Percentiles rank a stretch among this genome's conserved stretches.
Evolutionary conservation across 2,113 vertebrate species (phyloP).

Genomic region (Actenoides hombroni): DNA sequence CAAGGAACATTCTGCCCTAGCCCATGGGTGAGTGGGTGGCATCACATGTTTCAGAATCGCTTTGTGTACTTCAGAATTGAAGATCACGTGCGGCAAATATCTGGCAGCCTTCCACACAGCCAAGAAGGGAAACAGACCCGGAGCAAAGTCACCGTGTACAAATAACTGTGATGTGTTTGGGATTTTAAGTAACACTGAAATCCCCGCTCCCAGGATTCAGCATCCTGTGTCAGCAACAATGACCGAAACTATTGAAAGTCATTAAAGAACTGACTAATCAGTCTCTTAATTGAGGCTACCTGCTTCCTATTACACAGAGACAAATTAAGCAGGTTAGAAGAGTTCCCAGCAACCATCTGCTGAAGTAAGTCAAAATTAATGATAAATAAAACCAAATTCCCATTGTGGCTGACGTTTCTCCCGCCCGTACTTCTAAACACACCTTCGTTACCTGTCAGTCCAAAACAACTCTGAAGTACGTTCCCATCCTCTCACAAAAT

Average conservation of each 20-base stretch:
- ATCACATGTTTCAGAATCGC: rapidly evolving
- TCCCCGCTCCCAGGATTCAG: conserved; percentile 2
- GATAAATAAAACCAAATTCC: conserved; percentile 65
- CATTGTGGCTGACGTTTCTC: conserved; percentile 46
- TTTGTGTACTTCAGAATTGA: background rate
- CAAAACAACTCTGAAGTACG: background rate
- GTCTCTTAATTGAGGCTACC: conserved; percentile 72
- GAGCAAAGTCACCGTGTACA: background rate
- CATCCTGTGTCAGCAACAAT: conserved; percentile 53
- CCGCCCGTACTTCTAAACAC: conserved; percentile 31
- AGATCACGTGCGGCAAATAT: background rate
- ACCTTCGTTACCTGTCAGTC: conserved; percentile 1
- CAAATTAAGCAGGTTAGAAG: conserved; percentile 72
- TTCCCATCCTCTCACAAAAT: background rate
- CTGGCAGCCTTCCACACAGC: background rate
- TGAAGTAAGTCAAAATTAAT: conserved; percentile 71
- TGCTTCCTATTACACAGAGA: conserved; percentile 67
- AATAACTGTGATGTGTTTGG: background rate
- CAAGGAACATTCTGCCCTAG: background rate
- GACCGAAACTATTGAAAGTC: conserved; percentile 67
- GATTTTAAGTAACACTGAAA: conserved; percentile 9
- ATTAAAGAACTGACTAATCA: conserved; percentile 74
- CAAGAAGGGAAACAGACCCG: background rate
- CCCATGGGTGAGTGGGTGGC: rapidly evolving
- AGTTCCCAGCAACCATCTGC: conserved; percentile 73